Evolutionary conservation across 1,140 invertebrate genomes (phyloP), one percentile per base, ranked within the genome.

Genomic region (Drosophila seguyi): DNA sequence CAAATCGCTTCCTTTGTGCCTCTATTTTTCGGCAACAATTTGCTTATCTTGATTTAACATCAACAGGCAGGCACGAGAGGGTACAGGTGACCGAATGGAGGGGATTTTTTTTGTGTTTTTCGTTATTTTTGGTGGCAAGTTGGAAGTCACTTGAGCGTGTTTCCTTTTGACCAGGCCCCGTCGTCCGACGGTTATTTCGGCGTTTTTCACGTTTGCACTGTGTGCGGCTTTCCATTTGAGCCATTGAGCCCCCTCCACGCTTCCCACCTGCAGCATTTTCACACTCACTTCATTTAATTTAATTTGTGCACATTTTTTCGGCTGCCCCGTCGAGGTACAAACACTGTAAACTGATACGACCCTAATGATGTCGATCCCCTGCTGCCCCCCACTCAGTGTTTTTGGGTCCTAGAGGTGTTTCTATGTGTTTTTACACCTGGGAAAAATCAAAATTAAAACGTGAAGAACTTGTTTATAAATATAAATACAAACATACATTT

Each of bases 261-360:
- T 36, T 36, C 42, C 18, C 41, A 66, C 62, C 67, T 73, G 47
- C 65, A 79, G 79, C 81, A 88, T 88, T 88, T 88, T 88, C 81
- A 88, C 85, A 88, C 84, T 90, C 80, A 90, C 80, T 87, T 88
- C 84, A 88, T 88, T 87, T 87, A 87, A 87, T 88, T 87, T 87
- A 87, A 87, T 87, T 87, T 87, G 85, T 84, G 84, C 55, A 88
- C 81, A 80, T 77, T 78, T 88, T 73, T 81, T 88, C 29, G 72
- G 60, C 59, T 74, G 66, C 41, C 56, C n/a, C n/a, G n/a, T n/a
- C n/a, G n/a, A n/a, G n/a, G n/a, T n/a, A n/a, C n/a, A n/a, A n/a
- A n/a, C n/a, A n/a, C n/a, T n/a, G n/a, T n/a, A 75, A 78, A 68
- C 76, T 90, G 84, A 88, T 88, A 88, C 62, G 61, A 71, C 67